Evolutionary conservation across 2,113 vertebrate genomes (phyloP), one percentile per base, ranked within the genome.

Genomic region (Vidua chalybeata): DNA sequence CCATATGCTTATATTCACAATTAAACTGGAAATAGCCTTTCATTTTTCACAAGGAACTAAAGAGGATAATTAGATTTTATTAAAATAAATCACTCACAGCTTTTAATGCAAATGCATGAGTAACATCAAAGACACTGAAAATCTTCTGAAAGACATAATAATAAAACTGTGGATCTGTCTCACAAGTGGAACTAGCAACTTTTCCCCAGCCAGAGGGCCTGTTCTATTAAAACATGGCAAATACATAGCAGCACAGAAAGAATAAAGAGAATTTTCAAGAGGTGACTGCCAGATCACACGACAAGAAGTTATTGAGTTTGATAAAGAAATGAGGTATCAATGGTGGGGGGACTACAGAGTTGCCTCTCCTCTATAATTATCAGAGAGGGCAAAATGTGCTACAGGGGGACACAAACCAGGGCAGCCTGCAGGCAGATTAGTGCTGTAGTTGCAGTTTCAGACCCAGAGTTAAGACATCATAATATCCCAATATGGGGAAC

Each of bases 201-300:
- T 49, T 58, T 91, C 58, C 30, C 49, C 84, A 91, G 92, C 95
- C 92, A 88, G 85, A 93, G 90, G 92, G 78, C 11, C 46, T 96
- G 82, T 94, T 91, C 88, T 91, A 49, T 62, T 73, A 83, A 94
- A 94, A 83, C 58, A 90, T 52, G 62, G 84, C 17, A 90, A 93
- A 64, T 83, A 90, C 67, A 88, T 51, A 88, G 51, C 55, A 95
- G 37, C 26, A 88, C 67, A 73, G 85, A 88, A 88, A 94, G 79
- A 95, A 97, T 88, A 97, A 95, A 96, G 94, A 86, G 94, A 94
- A 95, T 95, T 94, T 95, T 93, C 88, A 96, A 96, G 84, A 80
- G 46, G 35, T 93, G 66, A 66, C 66, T 73, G 82, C 58, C 58
- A 85, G 67, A 96, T 87, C 81, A 87, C 71, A 83, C 71, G n/a